Evolutionary conservation across 2,113 vertebrate species (phyloP).

Genomic region (Mus musculus): DNA sequence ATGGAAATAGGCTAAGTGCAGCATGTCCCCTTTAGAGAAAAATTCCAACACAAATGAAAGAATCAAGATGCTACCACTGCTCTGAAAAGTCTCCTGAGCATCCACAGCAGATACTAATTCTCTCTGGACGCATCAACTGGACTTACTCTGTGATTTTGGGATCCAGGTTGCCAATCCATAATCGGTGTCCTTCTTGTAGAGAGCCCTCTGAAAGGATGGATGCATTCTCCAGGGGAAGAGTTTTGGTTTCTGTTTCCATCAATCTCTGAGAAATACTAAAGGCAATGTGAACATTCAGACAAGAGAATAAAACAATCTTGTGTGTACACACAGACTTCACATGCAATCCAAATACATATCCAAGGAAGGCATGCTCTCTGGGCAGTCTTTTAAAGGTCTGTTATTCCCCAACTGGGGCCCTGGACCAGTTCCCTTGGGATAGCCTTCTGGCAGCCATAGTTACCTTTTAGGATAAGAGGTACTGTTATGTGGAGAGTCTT

Average conservation of each 20-base stretch:
- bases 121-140: not conserved
- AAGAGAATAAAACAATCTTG: constrained; percentile 24
- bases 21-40: constrained; percentile 1
- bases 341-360: constrained; percentile 46
- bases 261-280: constrained; percentile 80
- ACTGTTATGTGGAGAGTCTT: constrained; percentile 25
- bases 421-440: constrained; percentile 56
- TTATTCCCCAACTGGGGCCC: not conserved
- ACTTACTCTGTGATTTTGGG: constrained; percentile 99
- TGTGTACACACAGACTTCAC: constrained; percentile 46
- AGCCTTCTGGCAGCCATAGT: constrained; percentile 38
- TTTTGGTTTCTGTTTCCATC: constrained; percentile 92
- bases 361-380: constrained; percentile 24
- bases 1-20: not conserved
- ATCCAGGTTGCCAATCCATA: constrained; percentile 98
- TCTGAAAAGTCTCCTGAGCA: constrained; percentile 31
- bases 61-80: not conserved
- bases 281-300: constrained; percentile 62
- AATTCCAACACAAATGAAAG: constrained; percentile 2
- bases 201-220: constrained; percentile 95
- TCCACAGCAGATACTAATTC: not conserved
- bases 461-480: constrained; percentile 53
- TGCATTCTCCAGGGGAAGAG: constrained; percentile 94
- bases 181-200: constrained; percentile 95
- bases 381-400: constrained; percentile 45